These are phyloP conservation scores for Myanophis thanlyinensis DNA, from an alignment of 2,113 vertebrate genomes.

Conservation along the genomic window DNA sequence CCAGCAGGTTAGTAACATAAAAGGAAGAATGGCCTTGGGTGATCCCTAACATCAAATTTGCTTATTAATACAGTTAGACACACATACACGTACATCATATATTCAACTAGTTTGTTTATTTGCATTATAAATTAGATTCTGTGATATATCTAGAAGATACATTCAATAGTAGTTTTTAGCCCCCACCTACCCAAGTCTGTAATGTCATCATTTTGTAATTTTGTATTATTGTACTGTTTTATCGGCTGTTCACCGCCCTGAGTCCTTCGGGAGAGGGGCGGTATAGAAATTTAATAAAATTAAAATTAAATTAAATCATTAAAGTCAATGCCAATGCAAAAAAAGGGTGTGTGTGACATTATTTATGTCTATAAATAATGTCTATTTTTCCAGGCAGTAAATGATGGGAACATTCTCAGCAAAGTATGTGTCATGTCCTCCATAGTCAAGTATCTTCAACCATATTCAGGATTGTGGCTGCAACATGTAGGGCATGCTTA, in stretches of 20 bases:
- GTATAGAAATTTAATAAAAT: too few species aligned
- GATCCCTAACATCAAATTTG: slow-evolving; percentile 54
- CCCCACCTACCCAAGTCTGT: slow-evolving; percentile 5
- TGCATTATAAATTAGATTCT: slow-evolving; percentile 33
- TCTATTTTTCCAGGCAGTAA: neutral
- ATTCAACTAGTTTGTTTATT: slow-evolving; percentile 58
- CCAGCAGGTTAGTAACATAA: slow-evolving; percentile 42
- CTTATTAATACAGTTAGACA: slow-evolving; percentile 63
- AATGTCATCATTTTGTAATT: too few species aligned
- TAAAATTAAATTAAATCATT: too few species aligned
- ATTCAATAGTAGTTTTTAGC: slow-evolving; percentile 33
- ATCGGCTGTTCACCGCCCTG: too few species aligned
- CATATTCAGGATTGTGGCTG: neutral
- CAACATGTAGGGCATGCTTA: neutral
- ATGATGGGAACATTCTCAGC: neutral
- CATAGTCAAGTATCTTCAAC: neutral
- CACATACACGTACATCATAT: slow-evolving; percentile 23
- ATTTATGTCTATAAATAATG: neutral
- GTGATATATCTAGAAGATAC: slow-evolving; percentile 52
- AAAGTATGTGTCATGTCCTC: neutral
- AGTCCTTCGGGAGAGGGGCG: too few species aligned
- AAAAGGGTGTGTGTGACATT: neutral
- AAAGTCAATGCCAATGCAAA: too few species aligned
- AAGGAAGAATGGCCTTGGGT: slow-evolving; percentile 33
- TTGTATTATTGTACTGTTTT: too few species aligned